Evolutionary conservation across 2,113 vertebrate species (phyloP).

Genomic region (Apteryx mantelli): DNA sequence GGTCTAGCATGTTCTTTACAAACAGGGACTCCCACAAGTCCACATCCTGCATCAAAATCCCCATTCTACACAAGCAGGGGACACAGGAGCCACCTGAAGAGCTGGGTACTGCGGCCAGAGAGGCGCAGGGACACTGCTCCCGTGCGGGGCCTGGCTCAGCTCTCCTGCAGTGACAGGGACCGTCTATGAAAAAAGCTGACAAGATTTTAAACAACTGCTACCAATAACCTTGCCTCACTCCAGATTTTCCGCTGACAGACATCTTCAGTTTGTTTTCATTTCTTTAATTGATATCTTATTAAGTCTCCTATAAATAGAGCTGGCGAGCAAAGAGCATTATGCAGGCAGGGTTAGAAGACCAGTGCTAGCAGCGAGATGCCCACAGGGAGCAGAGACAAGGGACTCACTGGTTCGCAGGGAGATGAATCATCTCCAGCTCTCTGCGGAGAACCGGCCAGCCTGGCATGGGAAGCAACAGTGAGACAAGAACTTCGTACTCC

Average conservation of each 20-base stretch:
- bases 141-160: not conserved
- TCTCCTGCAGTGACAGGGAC: not conserved
- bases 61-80: not conserved
- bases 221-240: not conserved
- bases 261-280: constrained; percentile 12
- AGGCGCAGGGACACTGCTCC: not conserved
- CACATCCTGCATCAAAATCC: not conserved
- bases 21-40: not conserved
- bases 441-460: not conserved
- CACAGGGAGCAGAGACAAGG: not conserved
- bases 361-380: not conserved
- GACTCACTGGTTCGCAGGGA: not conserved
- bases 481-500: not conserved
- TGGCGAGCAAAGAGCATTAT: not conserved
- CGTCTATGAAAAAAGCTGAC: not conserved
- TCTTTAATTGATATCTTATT: constrained; percentile 43
- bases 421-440: not conserved
- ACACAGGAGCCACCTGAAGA: not conserved
- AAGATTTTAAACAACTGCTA: not conserved
- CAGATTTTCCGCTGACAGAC: not conserved
- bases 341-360: not conserved
- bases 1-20: not conserved
- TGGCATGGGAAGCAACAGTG: not conserved
- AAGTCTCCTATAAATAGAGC: constrained; percentile 38
- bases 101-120: not conserved